Percentiles rank a stretch among this genome's conserved stretches.
phyloP scores from a whole-genome alignment of 2,797 vertebrate species.

The Distichodus sexfasciatus region DNA sequence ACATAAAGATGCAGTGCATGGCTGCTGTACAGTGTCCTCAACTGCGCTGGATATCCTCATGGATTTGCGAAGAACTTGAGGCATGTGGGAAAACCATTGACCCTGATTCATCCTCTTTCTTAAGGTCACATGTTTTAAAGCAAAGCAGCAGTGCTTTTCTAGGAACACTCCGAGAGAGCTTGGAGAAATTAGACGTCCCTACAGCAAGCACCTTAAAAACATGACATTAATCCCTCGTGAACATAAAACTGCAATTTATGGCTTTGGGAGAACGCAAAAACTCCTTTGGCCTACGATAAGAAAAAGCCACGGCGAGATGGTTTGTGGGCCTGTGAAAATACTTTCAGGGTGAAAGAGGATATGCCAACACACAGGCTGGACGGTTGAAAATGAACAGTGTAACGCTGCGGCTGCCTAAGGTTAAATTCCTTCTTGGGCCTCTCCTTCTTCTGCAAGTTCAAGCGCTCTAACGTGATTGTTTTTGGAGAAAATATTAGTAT shows the following conservation, averaged over 20 bases:
- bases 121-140: not conserved
- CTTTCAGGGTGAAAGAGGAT: constrained; percentile 16
- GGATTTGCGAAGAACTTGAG: not conserved
- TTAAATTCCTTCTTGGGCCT: not conserved
- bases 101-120: not conserved
- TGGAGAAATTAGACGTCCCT: not conserved
- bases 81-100: not conserved
- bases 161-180: not conserved
- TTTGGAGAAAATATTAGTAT: no score
- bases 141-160: not conserved
- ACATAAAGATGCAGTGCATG: no score
- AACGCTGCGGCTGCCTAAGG: not conserved
- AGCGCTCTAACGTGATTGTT: not conserved
- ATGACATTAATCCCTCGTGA: not conserved
- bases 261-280: constrained; percentile 11
- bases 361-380: constrained; percentile 5
- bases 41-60: no score
- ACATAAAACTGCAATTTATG: not conserved
- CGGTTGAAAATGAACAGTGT: constrained; percentile 14
- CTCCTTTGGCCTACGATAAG: constrained; percentile 8
- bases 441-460: not conserved
- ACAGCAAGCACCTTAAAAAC: not conserved
- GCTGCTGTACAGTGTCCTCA: no score
- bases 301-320: not conserved
- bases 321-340: constrained; percentile 15